phyloP scores from a whole-genome alignment of 2,888 invertebrate genomes.

The Chesias legatella region DNA sequence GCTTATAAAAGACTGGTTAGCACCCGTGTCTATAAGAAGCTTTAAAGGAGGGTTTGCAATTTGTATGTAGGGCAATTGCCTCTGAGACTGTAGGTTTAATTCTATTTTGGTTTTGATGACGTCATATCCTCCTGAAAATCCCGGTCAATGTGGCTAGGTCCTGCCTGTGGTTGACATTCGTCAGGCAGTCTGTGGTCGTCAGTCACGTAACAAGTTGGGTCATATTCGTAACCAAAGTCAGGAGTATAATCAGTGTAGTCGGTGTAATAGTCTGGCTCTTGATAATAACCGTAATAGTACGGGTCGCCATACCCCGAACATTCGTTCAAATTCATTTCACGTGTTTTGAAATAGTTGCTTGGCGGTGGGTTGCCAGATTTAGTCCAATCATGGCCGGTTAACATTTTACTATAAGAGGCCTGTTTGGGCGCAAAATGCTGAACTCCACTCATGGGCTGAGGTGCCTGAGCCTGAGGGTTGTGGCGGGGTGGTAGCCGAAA shows the following conservation, averaged over 20 bases:
- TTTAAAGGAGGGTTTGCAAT: slow-evolving; percentile 27
- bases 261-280: no score
- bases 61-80: slow-evolving; percentile 28
- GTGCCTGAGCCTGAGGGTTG: slow-evolving; percentile 9
- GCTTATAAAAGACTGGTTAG: slow-evolving; percentile 31
- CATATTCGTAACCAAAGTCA: no score
- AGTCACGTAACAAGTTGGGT: no score
- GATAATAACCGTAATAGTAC: neutral
- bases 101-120: slow-evolving; percentile 26
- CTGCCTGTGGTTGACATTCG: neutral
- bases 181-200: neutral
- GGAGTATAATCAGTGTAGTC: no score
- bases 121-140: slow-evolving; percentile 23
- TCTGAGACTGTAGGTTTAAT: slow-evolving; percentile 22
- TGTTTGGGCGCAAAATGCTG: slow-evolving; percentile 17
- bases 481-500: slow-evolving; percentile 22
- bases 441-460: slow-evolving; percentile 20
- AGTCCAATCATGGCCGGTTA: slow-evolving; percentile 24
- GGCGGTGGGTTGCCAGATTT: slow-evolving; percentile 25
- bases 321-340: slow-evolving; percentile 27
- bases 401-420: no score
- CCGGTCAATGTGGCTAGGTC: neutral
- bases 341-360: slow-evolving; percentile 23
- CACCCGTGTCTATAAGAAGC: slow-evolving; percentile 30
- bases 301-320: neutral